Evolutionary conservation across 1,140 invertebrate genomes (phyloP).

Genomic region (Asbolus verrucosus): DNA sequence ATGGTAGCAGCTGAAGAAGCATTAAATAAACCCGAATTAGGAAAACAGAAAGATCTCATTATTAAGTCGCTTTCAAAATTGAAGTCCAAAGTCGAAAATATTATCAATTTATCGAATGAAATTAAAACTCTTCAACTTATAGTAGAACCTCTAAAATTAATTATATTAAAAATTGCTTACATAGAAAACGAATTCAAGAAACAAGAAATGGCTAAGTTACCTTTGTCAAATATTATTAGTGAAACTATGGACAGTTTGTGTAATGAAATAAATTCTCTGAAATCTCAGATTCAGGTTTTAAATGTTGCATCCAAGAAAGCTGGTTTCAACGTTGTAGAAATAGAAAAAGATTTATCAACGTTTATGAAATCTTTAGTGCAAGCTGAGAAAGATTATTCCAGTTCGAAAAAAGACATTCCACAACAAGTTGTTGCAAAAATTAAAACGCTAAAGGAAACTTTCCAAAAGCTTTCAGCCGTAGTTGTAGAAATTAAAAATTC

Average conservation of each 20-base stretch:
- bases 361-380: slow-evolving; percentile 23
- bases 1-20: not conserved
- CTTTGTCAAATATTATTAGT: not conserved
- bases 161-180: slow-evolving; percentile 48
- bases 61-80: slow-evolving; percentile 10
- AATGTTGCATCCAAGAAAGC: not conserved
- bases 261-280: slow-evolving; percentile 10
- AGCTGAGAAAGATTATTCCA: slow-evolving; percentile 16
- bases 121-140: slow-evolving; percentile 45
- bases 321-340: slow-evolving; percentile 3
- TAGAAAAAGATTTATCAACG: not conserved
- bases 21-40: slow-evolving; percentile 10
- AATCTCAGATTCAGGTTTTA: not conserved
- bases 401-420: slow-evolving; percentile 24
- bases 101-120: slow-evolving; percentile 34
- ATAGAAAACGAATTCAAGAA: slow-evolving; percentile 29
- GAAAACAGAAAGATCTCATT: not conserved
- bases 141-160: slow-evolving; percentile 52
- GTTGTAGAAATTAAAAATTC: slow-evolving; percentile 26
- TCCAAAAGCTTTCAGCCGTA: slow-evolving; percentile 40
- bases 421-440: slow-evolving; percentile 11
- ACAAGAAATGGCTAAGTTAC: not conserved
- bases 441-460: slow-evolving; percentile 14
- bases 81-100: not conserved
- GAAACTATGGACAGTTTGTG: slow-evolving; percentile 6